Evolutionary conservation across 2,888 invertebrate species (phyloP).

Genomic region (Colletes collaris): DNA sequence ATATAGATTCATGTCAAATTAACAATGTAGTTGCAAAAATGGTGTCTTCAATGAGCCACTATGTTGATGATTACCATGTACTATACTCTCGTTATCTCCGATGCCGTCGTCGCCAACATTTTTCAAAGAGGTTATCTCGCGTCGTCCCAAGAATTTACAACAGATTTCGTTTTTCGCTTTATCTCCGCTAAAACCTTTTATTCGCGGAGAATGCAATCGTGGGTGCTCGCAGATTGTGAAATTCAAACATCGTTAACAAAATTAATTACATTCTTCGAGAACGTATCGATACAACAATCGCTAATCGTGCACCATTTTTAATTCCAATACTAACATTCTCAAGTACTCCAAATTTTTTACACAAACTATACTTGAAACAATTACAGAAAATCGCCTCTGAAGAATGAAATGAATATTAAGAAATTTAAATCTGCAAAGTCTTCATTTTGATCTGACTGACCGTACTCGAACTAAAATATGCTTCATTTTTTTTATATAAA

Average conservation of each 20-base stretch:
- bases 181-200: slow-evolving; percentile 22
- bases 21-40: background rate
- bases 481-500: too few species aligned
- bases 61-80: background rate
- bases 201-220: slow-evolving; percentile 33
- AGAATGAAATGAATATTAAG: too few species aligned
- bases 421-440: too few species aligned
- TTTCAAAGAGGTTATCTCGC: slow-evolving; percentile 50
- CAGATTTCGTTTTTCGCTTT: slow-evolving; percentile 36
- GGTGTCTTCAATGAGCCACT: background rate
- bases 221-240: slow-evolving; percentile 17
- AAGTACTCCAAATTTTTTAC: too few species aligned
- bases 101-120: slow-evolving; percentile 6
- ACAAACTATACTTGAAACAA: too few species aligned
- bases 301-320: too few species aligned
- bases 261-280: background rate
- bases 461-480: too few species aligned
- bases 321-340: too few species aligned
- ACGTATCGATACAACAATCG: background rate
- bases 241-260: background rate
- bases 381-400: too few species aligned
- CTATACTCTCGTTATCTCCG: slow-evolving; percentile 18
- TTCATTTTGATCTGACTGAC: too few species aligned
- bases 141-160: slow-evolving; percentile 52
- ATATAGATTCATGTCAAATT: background rate